Percentiles rank a stretch among this genome's conserved stretches.
phyloP scores from a whole-genome alignment of 2,113 vertebrate species.

The mouse (Mus musculus) region DNA sequence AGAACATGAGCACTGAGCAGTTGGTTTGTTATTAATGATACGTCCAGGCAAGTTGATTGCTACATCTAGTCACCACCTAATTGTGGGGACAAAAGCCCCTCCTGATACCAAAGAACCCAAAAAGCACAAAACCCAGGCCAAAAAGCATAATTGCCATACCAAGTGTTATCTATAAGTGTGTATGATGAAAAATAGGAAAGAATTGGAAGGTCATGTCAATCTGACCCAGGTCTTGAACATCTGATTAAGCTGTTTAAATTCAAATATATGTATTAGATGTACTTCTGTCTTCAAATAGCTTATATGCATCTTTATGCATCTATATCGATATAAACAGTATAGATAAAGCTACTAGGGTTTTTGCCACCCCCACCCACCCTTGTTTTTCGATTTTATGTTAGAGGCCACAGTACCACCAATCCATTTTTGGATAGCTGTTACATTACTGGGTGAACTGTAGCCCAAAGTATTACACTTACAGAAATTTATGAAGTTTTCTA shows the following conservation, averaged over 20 bases:
- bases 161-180: neutral
- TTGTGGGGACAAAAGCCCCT: neutral
- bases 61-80: neutral
- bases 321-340: neutral
- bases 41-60: neutral
- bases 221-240: neutral
- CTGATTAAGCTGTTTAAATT: neutral
- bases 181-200: neutral
- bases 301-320: too few species aligned
- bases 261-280: neutral
- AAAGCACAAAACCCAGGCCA: neutral
- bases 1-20: neutral
- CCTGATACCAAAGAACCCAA: neutral
- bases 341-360: neutral
- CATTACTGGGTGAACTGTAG: conserved; percentile 42
- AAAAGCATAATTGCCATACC: neutral
- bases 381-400: neutral
- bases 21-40: neutral
- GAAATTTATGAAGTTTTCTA: conserved; percentile 53
- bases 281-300: too few species aligned
- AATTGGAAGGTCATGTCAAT: neutral
- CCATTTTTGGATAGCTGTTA: neutral
- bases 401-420: neutral
- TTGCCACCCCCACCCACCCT: neutral
- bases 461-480: conserved; percentile 28